Conservation (phyloP, 2,797 vertebrate genomes). For the Botia kubotai region DNA sequence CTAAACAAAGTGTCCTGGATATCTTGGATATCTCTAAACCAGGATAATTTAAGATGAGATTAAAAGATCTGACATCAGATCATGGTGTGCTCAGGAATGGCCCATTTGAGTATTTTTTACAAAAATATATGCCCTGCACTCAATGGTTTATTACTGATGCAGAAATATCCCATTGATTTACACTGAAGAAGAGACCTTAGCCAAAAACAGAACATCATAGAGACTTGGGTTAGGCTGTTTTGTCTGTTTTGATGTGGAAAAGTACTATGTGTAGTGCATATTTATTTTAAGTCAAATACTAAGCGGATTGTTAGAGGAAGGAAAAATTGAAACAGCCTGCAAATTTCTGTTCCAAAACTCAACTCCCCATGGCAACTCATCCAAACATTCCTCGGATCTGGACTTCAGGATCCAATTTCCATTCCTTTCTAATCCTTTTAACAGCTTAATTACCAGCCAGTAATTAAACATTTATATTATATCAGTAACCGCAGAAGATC, state of each 20-base stretch:
- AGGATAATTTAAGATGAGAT: too few relatives aligned
- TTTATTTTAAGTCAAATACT: slow-evolving; percentile 7
- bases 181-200: too few relatives aligned
- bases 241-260: not conserved
- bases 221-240: not conserved
- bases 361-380: slow-evolving; percentile 76
- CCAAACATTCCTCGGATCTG: slow-evolving; percentile 70
- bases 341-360: slow-evolving; percentile 56
- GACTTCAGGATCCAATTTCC: slow-evolving; percentile 29
- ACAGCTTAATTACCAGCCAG: slow-evolving; percentile 16
- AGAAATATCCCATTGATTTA: too few relatives aligned
- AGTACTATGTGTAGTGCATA: not conserved
- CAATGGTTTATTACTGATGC: too few relatives aligned
- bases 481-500: slow-evolving; percentile 1
- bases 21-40: too few relatives aligned
- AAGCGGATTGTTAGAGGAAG: slow-evolving; percentile 7
- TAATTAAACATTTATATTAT: slow-evolving; percentile 31
- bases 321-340: slow-evolving; percentile 7
- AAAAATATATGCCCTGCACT: too few relatives aligned
- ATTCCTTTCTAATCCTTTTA: slow-evolving; percentile 45
- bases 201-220: too few relatives aligned
- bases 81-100: too few relatives aligned
- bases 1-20: too few relatives aligned
- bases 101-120: too few relatives aligned
- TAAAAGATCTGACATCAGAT: too few relatives aligned